Conservation (phyloP, 2,797 vertebrate genomes). For the Galago senegalensis region DNA sequence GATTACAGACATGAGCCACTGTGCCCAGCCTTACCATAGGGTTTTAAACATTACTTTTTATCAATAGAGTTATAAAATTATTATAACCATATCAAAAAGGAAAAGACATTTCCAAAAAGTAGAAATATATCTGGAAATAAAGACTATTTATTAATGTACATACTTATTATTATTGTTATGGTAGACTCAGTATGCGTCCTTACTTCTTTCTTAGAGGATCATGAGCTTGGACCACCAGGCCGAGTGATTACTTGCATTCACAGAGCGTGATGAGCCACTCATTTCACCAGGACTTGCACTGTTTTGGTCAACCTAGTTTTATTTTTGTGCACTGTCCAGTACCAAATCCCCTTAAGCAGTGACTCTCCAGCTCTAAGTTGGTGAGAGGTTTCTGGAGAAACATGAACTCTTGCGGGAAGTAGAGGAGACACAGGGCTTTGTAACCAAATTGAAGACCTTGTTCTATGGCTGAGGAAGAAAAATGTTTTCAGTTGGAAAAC, state of each 20-base stretch:
- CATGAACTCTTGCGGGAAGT: conserved; percentile 74
- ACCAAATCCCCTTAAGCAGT: conserved; percentile 42
- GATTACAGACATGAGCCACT: too few relatives aligned
- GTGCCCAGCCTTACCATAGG: not conserved
- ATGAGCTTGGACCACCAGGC: not conserved
- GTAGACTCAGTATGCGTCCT: not conserved
- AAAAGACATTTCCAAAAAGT: conserved; percentile 2
- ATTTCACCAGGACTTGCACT: conserved; percentile 25
- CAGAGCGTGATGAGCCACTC: not conserved
- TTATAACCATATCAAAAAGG: conserved; percentile 43
- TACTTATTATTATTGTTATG: conserved; percentile 1
- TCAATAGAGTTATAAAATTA: conserved; percentile 36
- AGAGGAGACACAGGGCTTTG: conserved; percentile 68
- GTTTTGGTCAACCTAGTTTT: conserved; percentile 58
- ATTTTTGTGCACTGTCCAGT: conserved; percentile 70
- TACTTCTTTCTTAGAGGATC: conserved; percentile 40
- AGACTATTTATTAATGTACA: not conserved
- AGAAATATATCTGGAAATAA: conserved; percentile 17
- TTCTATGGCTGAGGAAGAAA: conserved; percentile 47
- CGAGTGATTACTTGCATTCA: not conserved
- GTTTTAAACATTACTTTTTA: conserved; percentile 18
- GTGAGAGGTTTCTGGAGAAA: conserved; percentile 75
- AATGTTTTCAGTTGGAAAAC: conserved; percentile 61
- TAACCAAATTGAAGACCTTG: conserved; percentile 61
- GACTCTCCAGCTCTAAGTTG: conserved; percentile 67